Conservation (phyloP, 1,140 invertebrate genomes). For the Hydropsyche tenuis region DNA sequence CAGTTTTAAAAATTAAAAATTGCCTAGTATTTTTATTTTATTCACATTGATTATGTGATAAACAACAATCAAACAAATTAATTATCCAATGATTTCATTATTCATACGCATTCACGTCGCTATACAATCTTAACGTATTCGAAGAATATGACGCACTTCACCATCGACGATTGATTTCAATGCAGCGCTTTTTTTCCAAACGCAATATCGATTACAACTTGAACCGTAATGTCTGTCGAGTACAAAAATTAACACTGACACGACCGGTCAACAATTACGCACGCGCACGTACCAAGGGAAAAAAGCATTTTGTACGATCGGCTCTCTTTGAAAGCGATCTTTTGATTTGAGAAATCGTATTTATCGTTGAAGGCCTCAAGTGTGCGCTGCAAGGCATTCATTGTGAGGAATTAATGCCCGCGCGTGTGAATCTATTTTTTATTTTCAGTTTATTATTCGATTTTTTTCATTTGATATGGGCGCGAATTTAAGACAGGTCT, state of each 20-base stretch:
- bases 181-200: too few species aligned
- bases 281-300: background rate
- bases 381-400: slow-evolving; percentile 19
- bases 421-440: slow-evolving; percentile 31
- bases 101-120: too few species aligned
- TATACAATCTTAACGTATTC: too few species aligned
- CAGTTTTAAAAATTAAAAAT: too few species aligned
- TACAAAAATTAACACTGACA: slow-evolving; percentile 10
- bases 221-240: background rate
- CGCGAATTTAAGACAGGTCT: slow-evolving; percentile 35
- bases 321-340: slow-evolving; percentile 10
- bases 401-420: slow-evolving; percentile 20
- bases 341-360: background rate
- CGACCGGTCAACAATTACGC: slow-evolving; percentile 8
- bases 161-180: too few species aligned
- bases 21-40: too few species aligned
- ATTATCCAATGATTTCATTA: too few species aligned
- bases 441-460: slow-evolving; percentile 5
- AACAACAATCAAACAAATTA: too few species aligned
- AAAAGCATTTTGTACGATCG: background rate
- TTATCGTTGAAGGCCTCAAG: slow-evolving; percentile 1
- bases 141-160: too few species aligned
- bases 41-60: too few species aligned
- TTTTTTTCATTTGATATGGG: slow-evolving; percentile 13
- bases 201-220: slow-evolving; percentile 16